Base-by-base conservation (phyloP, 2,888 invertebrate species). In the Melinaea menophilus region DNA sequence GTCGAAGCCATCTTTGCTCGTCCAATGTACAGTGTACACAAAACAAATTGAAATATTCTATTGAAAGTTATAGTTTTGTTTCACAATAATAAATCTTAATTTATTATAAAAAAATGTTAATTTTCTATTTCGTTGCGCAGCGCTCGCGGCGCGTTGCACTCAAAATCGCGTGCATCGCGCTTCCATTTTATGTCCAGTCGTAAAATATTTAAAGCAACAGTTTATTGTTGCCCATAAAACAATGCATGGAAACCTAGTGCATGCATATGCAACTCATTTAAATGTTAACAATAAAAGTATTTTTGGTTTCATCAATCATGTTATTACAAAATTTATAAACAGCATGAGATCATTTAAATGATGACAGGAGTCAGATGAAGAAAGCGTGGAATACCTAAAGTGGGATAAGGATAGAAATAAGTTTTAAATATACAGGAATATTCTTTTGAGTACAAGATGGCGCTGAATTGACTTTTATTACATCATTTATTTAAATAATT, bases 191-290 rank as follows among this genome's bases (percentile, higher is more conserved):
- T 79, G 82, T 79, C 74, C 65, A 65, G 69, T 79, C 80, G 78
- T 86, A 84, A 86, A 86, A 84, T 82, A 76, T 83, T 84, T 82
- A 75, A 81, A 86, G 79, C 77, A 79, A 79, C 79, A 79, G 75
- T 82, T 83, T 85, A 85, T 78, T 80, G 81, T 84, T 70, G 66
- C 70, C 64, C 78, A 76, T 88, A 85, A 86, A 86, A 84, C 73
- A 67, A 64, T 69, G 67, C 64, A 63, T 65, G 57, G 61, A 59
- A 61, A 66, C 22, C 59, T 56, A 62, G 56, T 51, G 62, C 58
- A 61, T 65, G 62, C 63, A 66, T 55, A 63, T 66, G 64, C 59
- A 41, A 65, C 47, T 54, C 58, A 34, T 55, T 56, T 48, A 58
- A 54, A 60, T 55, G 51, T 31, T 51, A 51, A 41, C 55, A 31